phyloP scores from a whole-genome alignment of 2,113 vertebrate genomes.

The Alectura lathami region DNA sequence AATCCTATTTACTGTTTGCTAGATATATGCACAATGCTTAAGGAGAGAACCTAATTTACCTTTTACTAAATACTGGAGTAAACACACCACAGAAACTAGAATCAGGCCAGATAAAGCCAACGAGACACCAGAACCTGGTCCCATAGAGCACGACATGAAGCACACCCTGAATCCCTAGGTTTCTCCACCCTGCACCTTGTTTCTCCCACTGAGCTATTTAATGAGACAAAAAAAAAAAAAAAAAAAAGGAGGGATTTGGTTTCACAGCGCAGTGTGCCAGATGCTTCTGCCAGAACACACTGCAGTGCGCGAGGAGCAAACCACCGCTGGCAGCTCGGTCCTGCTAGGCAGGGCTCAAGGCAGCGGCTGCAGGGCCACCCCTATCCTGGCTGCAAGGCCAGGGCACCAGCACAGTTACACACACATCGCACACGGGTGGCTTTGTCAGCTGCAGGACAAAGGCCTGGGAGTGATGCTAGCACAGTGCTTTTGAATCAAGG shows the following conservation, averaged over 20 bases:
- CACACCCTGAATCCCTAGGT: background rate
- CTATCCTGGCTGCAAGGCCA: background rate
- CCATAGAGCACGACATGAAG: background rate
- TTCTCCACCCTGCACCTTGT: background rate
- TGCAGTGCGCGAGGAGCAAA: background rate
- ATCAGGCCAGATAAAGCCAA: background rate
- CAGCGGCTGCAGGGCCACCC: background rate
- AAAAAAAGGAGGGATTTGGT: background rate
- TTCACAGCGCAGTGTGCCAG: background rate
- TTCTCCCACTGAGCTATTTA: background rate
- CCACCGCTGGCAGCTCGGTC: background rate
- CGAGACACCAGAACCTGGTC: background rate
- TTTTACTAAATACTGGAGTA: background rate
- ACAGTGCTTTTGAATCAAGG: background rate
- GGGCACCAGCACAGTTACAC: background rate
- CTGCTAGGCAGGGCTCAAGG: background rate
- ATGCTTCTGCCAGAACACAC: background rate
- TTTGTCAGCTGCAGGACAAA: background rate
- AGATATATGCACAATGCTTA: background rate
- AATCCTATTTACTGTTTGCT: conserved; percentile 26
- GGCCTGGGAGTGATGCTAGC: background rate
- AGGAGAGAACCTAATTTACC: background rate
- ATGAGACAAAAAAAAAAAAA: background rate
- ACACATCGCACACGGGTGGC: fast-evolving
- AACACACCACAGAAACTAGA: background rate